A percentile compares a stretch with the other conserved stretches of the same genome.
Evolutionary conservation across 2,888 invertebrate species (phyloP).

Genomic region (Drosophila mettleri): DNA sequence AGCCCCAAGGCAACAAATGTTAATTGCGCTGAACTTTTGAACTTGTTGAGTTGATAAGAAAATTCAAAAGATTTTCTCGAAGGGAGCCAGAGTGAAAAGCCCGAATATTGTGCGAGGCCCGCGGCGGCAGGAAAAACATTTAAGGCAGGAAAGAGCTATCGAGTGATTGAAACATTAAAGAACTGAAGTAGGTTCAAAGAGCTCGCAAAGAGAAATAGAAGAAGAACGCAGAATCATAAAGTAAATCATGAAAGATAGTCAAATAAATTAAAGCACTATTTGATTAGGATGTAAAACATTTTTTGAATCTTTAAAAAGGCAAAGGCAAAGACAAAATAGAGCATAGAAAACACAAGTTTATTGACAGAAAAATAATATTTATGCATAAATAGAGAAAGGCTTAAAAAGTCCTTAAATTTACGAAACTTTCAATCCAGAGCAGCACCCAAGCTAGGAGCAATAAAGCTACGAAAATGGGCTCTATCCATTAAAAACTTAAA

Average conservation of each 20-base stretch:
- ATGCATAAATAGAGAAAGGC: neutral
- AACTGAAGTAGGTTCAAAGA: neutral
- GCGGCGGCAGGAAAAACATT: conserved; percentile 50
- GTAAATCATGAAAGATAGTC: neutral
- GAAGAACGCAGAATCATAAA: neutral
- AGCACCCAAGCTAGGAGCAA: neutral
- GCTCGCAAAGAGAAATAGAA: too few species aligned
- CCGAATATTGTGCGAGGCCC: conserved; percentile 41
- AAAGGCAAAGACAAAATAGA: neutral
- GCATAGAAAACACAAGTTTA: too few species aligned
- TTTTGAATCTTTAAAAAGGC: rapidly evolving
- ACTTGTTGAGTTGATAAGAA: conserved; percentile 35
- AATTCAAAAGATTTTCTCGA: conserved; percentile 12
- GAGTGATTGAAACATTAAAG: neutral
- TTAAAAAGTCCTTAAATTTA: neutral
- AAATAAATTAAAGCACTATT: neutral
- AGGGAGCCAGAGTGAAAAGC: conserved; percentile 5
- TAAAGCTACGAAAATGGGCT: neutral
- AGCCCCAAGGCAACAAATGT: conserved; percentile 37
- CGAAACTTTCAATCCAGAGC: neutral
- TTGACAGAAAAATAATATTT: too few species aligned
- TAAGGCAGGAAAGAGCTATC: neutral
- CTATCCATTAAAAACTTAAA: conserved; percentile 2
- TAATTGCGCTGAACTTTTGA: conserved; percentile 57
- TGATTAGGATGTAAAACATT: neutral